These are phyloP conservation scores for Micrasema longulum DNA, from an alignment of 1,140 invertebrate genomes.

Conservation along the genomic window DNA sequence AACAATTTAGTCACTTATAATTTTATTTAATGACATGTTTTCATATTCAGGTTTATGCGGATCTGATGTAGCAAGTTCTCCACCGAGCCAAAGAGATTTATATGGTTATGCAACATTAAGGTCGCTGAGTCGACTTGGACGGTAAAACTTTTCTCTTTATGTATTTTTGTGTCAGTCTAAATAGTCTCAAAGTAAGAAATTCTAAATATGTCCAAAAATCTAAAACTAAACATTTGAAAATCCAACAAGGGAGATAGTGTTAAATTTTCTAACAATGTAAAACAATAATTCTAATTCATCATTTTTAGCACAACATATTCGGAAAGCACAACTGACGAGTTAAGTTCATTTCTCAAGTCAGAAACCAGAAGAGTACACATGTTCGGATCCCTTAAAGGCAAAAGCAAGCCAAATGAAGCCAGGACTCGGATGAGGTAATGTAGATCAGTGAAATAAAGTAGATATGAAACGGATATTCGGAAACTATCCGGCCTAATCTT, in stretches of 20 bases:
- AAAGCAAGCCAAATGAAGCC: conserved; percentile 40
- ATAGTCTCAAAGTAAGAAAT: too few species aligned
- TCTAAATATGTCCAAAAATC: too few species aligned
- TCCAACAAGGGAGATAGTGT: too few species aligned
- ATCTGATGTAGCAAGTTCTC: conserved; percentile 65
- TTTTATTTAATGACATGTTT: neutral
- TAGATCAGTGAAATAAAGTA: too few species aligned
- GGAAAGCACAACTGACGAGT: conserved; percentile 44
- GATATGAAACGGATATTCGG: too few species aligned
- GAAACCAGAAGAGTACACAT: conserved; percentile 41
- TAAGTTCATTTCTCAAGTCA: conserved; percentile 42
- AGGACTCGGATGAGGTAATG: conserved; percentile 33
- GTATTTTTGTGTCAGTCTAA: too few species aligned
- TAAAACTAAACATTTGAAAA: too few species aligned
- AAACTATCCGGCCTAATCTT: too few species aligned
- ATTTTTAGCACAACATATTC: conserved; percentile 45
- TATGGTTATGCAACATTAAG: conserved; percentile 85
- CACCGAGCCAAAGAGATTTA: conserved; percentile 79
- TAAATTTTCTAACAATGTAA: neutral
- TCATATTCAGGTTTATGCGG: conserved; percentile 60
- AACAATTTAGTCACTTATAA: too few species aligned
- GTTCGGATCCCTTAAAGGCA: conserved; percentile 47
- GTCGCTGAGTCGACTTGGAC: conserved; percentile 71
- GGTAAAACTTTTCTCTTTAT: conserved; percentile 31
- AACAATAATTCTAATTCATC: conserved; percentile 10